Base-by-base conservation (phyloP, 2,888 invertebrate species). In the Drosophila sordidapex region DNA sequence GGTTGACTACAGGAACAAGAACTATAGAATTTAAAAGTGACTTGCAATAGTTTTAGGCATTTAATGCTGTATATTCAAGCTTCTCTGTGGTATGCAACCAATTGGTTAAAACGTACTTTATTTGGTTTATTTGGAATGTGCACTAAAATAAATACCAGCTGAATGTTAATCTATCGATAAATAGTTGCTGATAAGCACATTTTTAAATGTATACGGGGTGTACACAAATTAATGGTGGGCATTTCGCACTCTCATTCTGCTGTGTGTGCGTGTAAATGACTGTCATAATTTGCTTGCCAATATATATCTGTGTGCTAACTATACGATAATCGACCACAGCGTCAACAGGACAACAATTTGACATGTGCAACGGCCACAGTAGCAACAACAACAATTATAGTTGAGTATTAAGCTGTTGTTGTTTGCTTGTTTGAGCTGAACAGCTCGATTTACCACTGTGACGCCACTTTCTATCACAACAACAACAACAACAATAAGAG, bases 381-480 rank as follows among this genome's bases (percentile, higher is more conserved):
- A 79, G 13, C 62, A 65, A 70, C 76, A 76, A 56, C 79, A 70
- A 65, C 70, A 74, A 43, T n/a, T 49, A 57, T 11, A 59, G 36
- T 58, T 43, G 48, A 18, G 29, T 13, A 62, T 43, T 33, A 58
- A 69, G 62, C 46, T 67, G 53, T 48, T 69, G 60, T 35, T 53
- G 58, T 58, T 46, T 73, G 73, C 56, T 49, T 60, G 84, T 82
- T 81, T 81, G 72, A 70, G 78, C 59, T 70, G 75, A 54, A 46
- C 46, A 63, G 59, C 60, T 66, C 70, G 80, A 70, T 81, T 85
- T 77, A 76, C 84, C 81, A 87, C 70, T 74, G 63, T 82, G 79
- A 79, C 77, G 87, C 83, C 85, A 89, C 82, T 84, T 87, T 85
- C 88, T 82, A 88, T 82, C 81, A 82, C 74, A 87, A 74, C 83